Evolutionary conservation across 2,888 invertebrate genomes (phyloP).

Genomic region (Pollenia angustigena): DNA sequence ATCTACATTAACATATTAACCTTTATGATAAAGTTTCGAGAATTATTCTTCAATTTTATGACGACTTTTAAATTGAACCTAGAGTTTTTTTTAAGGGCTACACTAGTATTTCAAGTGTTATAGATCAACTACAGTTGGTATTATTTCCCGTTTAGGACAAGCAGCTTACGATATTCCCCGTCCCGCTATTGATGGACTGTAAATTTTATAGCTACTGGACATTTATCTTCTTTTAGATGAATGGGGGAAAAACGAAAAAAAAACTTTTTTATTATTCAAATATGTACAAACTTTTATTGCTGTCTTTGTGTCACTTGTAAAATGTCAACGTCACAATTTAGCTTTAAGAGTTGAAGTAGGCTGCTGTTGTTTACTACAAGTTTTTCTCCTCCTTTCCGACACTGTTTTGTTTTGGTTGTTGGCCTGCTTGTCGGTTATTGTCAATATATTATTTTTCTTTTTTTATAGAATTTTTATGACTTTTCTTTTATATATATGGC

Average conservation of each 20-base stretch:
- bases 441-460: constrained; percentile 56
- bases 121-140: constrained; percentile 3
- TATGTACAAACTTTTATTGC: constrained; percentile 63
- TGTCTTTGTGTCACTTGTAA: constrained; percentile 61
- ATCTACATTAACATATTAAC: neutral
- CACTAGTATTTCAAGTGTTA: constrained; percentile 1
- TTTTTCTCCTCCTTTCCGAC: neutral
- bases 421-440: constrained; percentile 3
- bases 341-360: constrained; percentile 48
- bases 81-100: neutral
- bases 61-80: constrained; percentile 3
- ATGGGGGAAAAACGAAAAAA: constrained; percentile 16
- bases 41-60: constrained; percentile 2
- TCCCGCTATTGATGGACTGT: constrained; percentile 30
- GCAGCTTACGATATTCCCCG: neutral
- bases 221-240: constrained; percentile 48
- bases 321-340: constrained; percentile 69
- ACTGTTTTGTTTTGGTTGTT: constrained; percentile 32
- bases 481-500: constrained; percentile 26
- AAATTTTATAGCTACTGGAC: constrained; percentile 48
- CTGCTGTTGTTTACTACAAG: constrained; percentile 30
- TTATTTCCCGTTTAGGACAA: constrained; percentile 10
- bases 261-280: constrained; percentile 59
- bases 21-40: too few relatives aligned
- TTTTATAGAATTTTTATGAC: constrained; percentile 48